Conservation (phyloP, 2,113 vertebrate genomes). For the Gopherus evgoodei region DNA sequence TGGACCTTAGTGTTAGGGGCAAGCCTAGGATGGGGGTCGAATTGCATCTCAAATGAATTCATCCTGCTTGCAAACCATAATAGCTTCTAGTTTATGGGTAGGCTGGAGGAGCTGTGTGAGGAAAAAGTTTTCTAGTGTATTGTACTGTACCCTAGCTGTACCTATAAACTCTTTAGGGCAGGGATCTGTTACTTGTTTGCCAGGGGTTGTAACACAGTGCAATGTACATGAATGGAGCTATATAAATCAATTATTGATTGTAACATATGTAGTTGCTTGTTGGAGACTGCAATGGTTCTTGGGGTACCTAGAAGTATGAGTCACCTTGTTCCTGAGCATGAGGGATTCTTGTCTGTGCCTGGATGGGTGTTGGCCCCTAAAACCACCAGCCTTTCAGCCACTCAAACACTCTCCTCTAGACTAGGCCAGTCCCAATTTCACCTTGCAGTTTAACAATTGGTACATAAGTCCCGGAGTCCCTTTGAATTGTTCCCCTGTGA, state of each 20-base stretch:
- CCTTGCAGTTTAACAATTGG: background rate
- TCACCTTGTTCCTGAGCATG: background rate
- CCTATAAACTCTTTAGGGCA: background rate
- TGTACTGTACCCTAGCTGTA: background rate
- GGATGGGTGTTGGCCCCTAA: background rate
- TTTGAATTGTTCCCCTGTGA: background rate
- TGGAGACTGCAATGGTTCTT: background rate
- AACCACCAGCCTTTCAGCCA: background rate
- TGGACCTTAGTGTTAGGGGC: background rate
- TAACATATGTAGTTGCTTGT: background rate
- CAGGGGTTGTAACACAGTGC: background rate
- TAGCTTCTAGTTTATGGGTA: background rate
- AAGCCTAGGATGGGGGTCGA: fast-evolving
- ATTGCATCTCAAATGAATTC: background rate
- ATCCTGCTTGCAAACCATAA: fast-evolving
- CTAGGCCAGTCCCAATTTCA: too few relatives aligned
- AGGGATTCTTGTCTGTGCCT: background rate
- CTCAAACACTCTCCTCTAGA: background rate
- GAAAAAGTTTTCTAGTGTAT: fast-evolving
- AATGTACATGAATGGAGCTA: background rate
- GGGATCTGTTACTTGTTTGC: background rate
- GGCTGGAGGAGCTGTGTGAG: fast-evolving
- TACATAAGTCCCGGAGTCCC: background rate
- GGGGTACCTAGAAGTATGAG: background rate
- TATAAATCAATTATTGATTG: background rate